Percentiles rank a stretch among this genome's conserved stretches.
Evolutionary conservation across 92 coral and sea anemone genomes (phyloP).

Genomic region (Phymanthus crucifer): DNA sequence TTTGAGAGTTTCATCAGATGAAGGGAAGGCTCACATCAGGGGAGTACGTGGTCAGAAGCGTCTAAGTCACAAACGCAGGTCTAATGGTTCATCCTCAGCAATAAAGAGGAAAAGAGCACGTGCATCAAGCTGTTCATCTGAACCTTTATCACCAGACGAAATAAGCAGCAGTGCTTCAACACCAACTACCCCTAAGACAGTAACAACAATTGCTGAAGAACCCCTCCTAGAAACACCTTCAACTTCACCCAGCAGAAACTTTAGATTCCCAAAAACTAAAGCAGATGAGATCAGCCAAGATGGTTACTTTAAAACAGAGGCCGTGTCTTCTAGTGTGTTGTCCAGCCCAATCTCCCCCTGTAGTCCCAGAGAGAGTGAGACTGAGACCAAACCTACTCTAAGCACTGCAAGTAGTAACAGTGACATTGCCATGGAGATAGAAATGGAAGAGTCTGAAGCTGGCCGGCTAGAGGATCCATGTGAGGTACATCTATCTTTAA

Average conservation of each 20-base stretch:
- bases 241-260: slow-evolving; percentile 74
- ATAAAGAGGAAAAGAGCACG: slow-evolving; percentile 67
- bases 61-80: slow-evolving; percentile 58
- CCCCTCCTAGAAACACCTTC: slow-evolving; percentile 59
- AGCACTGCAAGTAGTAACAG: slow-evolving; percentile 78
- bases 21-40: slow-evolving; percentile 41
- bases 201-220: slow-evolving; percentile 63
- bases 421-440: slow-evolving; percentile 57
- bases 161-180: slow-evolving; percentile 95
- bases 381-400: slow-evolving; percentile 58
- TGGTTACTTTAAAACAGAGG: slow-evolving; percentile 56
- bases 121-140: slow-evolving; percentile 92
- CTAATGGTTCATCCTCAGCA: slow-evolving; percentile 38
- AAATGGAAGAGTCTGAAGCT: slow-evolving; percentile 42
- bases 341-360: slow-evolving; percentile 78
- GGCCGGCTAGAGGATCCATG: slow-evolving; percentile 28
- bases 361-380: slow-evolving; percentile 75
- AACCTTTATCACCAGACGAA: slow-evolving; percentile 94
- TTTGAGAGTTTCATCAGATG: slow-evolving; percentile 58
- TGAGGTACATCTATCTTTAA: slow-evolving; percentile 12
- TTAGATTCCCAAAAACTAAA: slow-evolving; percentile 57
- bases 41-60: slow-evolving; percentile 41
- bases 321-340: slow-evolving; percentile 52
- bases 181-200: slow-evolving; percentile 84
- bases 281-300: slow-evolving; percentile 41